Percentiles rank a stretch among this genome's conserved stretches.
phyloP scores from a whole-genome alignment of 23 tunicate species.

The Styela clava region DNA sequence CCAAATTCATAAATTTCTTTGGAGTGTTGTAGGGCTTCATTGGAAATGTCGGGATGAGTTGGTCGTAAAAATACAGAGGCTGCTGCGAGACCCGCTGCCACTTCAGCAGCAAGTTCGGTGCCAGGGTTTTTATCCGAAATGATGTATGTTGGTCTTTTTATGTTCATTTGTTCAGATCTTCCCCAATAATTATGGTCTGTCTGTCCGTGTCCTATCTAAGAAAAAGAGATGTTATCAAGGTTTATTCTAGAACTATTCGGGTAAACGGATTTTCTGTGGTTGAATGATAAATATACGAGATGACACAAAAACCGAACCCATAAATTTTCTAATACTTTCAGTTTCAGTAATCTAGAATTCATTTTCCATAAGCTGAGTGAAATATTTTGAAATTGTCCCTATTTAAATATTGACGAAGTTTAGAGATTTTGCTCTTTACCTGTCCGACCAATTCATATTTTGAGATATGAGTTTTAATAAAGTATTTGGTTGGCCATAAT shows the following conservation, averaged over 20 bases:
- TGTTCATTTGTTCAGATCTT: conserved; percentile 69
- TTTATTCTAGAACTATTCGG: too few species aligned
- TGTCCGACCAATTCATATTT: conserved; percentile 80
- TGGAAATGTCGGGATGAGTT: conserved; percentile 55
- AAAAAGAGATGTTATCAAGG: not conserved
- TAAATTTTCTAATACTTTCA: too few species aligned
- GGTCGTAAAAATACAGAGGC: conserved; percentile 65
- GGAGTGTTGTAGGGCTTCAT: conserved; percentile 45
- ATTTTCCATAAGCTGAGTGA: too few species aligned
- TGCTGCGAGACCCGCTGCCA: conserved; percentile 97
- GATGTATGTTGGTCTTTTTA: conserved; percentile 58
- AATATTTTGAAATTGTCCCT: too few species aligned
- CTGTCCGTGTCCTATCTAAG: conserved; percentile 67
- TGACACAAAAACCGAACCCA: too few species aligned
- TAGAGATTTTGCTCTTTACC: too few species aligned
- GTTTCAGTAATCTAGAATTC: too few species aligned
- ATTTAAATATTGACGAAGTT: too few species aligned
- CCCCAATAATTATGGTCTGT: conserved; percentile 78
- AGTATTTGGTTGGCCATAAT: conserved; percentile 97
- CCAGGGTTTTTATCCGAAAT: conserved; percentile 64
- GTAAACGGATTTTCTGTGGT: too few species aligned
- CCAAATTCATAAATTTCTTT: conserved; percentile 78
- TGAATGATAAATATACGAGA: too few species aligned
- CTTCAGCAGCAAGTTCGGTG: conserved; percentile 80
- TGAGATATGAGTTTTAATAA: conserved; percentile 82